These are phyloP conservation scores for Scleropages formosus DNA, from an alignment of 2,797 vertebrate genomes.

Conservation along the genomic window DNA sequence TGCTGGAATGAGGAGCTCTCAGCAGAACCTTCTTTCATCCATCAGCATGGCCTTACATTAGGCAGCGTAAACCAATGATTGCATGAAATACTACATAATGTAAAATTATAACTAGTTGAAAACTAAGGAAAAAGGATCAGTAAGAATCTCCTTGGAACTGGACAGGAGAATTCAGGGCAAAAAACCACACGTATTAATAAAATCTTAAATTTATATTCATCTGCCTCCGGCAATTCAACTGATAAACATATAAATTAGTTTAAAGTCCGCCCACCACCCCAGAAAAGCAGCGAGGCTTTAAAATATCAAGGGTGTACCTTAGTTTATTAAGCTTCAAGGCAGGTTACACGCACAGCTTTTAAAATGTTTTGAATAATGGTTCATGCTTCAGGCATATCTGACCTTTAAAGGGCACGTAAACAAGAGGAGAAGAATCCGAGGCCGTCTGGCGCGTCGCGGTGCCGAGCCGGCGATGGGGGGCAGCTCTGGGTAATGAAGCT, in stretches of 20 bases:
- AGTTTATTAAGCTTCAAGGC: slow-evolving; percentile 27
- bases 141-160: not conserved
- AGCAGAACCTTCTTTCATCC: too few species aligned
- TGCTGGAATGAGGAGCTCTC: too few species aligned
- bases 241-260: slow-evolving; percentile 35
- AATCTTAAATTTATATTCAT: not conserved
- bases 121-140: not conserved
- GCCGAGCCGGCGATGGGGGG: slow-evolving; percentile 6
- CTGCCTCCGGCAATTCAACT: not conserved
- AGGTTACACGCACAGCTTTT: slow-evolving; percentile 8
- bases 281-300: not conserved
- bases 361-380: slow-evolving; percentile 30
- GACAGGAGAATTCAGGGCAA: slow-evolving; percentile 12
- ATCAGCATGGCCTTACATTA: too few species aligned
- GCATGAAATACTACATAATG: too few species aligned
- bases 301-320: slow-evolving; percentile 26
- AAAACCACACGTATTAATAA: not conserved
- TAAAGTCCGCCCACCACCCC: not conserved
- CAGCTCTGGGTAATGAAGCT: too few species aligned
- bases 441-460: not conserved
- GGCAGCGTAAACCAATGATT: too few species aligned
- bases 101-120: too few species aligned
- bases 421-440: slow-evolving; percentile 32
- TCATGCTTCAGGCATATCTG: slow-evolving; percentile 35
- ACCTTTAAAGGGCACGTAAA: slow-evolving; percentile 45